Conservation (phyloP, 2,888 invertebrate species). For the Erynnis tages region DNA sequence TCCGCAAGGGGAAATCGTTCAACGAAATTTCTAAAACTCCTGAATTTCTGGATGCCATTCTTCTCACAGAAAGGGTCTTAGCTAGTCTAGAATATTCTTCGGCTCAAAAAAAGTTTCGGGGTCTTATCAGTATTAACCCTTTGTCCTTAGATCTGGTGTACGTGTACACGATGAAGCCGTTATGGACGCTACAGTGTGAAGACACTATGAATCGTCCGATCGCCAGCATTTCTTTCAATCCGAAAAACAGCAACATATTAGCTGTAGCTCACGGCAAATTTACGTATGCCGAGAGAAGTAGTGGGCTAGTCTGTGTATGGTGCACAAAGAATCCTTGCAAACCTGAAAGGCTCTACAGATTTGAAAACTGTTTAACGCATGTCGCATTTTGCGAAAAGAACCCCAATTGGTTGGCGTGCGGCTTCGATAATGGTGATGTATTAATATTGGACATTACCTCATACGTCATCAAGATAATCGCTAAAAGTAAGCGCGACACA, state of each 20-base stretch:
- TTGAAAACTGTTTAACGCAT: constrained; percentile 84
- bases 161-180: constrained; percentile 83
- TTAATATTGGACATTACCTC: constrained; percentile 86
- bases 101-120: constrained; percentile 87
- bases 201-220: constrained; percentile 80
- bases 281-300: constrained; percentile 76
- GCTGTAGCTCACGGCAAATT: constrained; percentile 89
- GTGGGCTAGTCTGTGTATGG: constrained; percentile 88
- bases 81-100: constrained; percentile 84
- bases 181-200: constrained; percentile 85
- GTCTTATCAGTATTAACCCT: constrained; percentile 83
- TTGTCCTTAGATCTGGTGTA: constrained; percentile 84
- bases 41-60: constrained; percentile 83
- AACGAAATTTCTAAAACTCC: constrained; percentile 51
- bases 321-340: constrained; percentile 90
- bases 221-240: constrained; percentile 84
- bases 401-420: constrained; percentile 88
- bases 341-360: constrained; percentile 86
- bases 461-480: constrained; percentile 73
- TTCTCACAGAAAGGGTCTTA: constrained; percentile 86
- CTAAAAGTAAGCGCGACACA: constrained; percentile 77
- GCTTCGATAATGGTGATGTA: constrained; percentile 87
- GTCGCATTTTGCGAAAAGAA: constrained; percentile 85
- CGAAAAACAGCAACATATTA: constrained; percentile 85
- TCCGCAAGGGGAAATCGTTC: constrained; percentile 46